A percentile compares a stretch with the other conserved stretches of the same genome.
phyloP scores from a whole-genome alignment of 2,797 vertebrate genomes.

The Diplodus sargus region DNA sequence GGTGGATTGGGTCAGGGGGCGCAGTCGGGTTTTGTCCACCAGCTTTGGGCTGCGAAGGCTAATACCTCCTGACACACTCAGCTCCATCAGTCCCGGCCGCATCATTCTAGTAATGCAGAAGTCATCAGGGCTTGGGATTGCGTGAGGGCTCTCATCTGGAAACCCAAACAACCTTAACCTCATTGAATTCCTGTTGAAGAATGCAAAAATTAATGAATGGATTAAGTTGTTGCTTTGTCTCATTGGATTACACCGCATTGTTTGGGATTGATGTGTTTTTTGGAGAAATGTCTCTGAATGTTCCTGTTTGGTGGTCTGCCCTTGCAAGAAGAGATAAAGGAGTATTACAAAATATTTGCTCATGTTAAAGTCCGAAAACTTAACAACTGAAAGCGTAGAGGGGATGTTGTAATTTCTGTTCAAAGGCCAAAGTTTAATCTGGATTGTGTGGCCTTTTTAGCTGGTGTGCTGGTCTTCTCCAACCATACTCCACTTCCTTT shows the following conservation, averaged over 20 bases:
- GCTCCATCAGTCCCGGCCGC: constrained; percentile 77
- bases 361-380: not conserved
- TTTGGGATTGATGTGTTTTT: constrained; percentile 33
- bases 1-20: constrained; percentile 74
- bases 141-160: constrained; percentile 83
- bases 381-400: not conserved
- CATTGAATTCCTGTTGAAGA: constrained; percentile 72
- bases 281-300: constrained; percentile 12
- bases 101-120: constrained; percentile 83
- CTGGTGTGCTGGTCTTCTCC: constrained; percentile 70
- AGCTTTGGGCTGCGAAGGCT: constrained; percentile 73
- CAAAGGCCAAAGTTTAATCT: constrained; percentile 72
- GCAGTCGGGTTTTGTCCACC: constrained; percentile 75
- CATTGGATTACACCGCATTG: constrained; percentile 45
- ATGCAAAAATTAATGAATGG: constrained; percentile 72
- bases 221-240: constrained; percentile 63
- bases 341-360: not conserved
- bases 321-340: not conserved
- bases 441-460: constrained; percentile 57
- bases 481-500: constrained; percentile 73
- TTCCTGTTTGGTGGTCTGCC: not conserved
- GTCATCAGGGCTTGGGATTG: constrained; percentile 76
- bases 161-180: constrained; percentile 76
- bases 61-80: constrained; percentile 81
- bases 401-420: constrained; percentile 38